Conservation (phyloP, 2,888 invertebrate species). For the Meloe dianella region DNA sequence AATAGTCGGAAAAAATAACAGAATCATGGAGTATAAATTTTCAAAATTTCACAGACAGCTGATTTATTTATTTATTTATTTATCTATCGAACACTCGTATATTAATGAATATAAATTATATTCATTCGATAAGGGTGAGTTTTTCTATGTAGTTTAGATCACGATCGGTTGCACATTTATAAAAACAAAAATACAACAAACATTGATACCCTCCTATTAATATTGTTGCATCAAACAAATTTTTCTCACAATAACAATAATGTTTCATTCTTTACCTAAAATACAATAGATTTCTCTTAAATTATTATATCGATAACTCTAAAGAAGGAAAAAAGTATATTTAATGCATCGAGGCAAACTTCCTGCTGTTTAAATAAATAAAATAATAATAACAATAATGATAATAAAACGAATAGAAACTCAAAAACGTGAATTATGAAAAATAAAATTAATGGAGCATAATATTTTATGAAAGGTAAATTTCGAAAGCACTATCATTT, state of each 20-base stretch:
- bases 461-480: neutral
- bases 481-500: slow-evolving; percentile 23
- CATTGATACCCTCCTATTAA: slow-evolving; percentile 36
- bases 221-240: slow-evolving; percentile 44
- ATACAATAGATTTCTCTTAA: slow-evolving; percentile 28
- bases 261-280: slow-evolving; percentile 43
- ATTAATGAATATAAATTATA: slow-evolving; percentile 3
- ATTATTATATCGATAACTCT: slow-evolving; percentile 47
- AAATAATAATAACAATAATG: slow-evolving; percentile 18
- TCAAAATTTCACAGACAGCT: neutral
- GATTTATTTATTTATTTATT: neutral
- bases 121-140: neutral
- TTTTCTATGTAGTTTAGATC: slow-evolving; percentile 1
- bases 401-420: slow-evolving; percentile 31
- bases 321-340: slow-evolving; percentile 39
- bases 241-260: slow-evolving; percentile 47
- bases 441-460: slow-evolving; percentile 31
- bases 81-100: neutral
- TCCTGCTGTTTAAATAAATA: slow-evolving; percentile 44
- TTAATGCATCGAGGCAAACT: slow-evolving; percentile 52
- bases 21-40: neutral
- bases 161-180: slow-evolving; percentile 44
- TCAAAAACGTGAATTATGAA: slow-evolving; percentile 12
- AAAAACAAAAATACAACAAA: slow-evolving; percentile 16
- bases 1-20: neutral